These are phyloP conservation scores for Subanguina moxae DNA, from an alignment of 1,140 invertebrate species.

Conservation along the genomic window DNA sequence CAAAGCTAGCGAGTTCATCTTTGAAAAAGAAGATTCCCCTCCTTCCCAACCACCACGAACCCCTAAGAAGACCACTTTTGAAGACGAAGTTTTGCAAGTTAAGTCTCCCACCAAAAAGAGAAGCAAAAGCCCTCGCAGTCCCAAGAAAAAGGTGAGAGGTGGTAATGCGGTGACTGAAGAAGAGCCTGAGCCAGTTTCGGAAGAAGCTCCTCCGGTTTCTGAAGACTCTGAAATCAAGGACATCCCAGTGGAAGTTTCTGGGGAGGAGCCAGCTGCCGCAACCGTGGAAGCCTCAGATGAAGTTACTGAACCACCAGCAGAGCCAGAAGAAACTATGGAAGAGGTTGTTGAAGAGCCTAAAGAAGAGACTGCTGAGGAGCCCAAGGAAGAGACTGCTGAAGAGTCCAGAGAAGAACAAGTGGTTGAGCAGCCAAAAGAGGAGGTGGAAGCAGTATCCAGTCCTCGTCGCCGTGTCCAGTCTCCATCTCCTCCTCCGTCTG, in stretches of 20 bases:
- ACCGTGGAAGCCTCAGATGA: conserved; percentile 1
- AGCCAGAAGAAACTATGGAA: conserved; percentile 12
- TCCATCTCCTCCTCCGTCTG: conserved; percentile 48
- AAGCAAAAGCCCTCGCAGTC: conserved; percentile 3
- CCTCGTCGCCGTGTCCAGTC: conserved; percentile 37
- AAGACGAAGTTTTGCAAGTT: conserved; percentile 40
- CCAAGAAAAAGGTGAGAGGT: background rate
- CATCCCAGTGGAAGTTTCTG: conserved; percentile 14
- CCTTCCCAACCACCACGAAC: conserved; percentile 37
- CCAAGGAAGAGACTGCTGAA: conserved; percentile 14
- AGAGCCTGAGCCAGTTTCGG: conserved; percentile 20
- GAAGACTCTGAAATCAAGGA: conserved; percentile 32
- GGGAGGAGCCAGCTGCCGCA: conserved; percentile 21
- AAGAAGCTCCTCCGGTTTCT: conserved; percentile 22
- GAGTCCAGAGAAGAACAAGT: conserved; percentile 9
- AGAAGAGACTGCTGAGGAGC: conserved; percentile 10
- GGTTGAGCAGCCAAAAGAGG: conserved; percentile 16
- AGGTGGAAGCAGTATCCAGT: conserved; percentile 6
- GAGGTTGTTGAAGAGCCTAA: conserved; percentile 9
- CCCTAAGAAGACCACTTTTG: conserved; percentile 46
- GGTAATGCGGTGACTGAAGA: conserved; percentile 3
- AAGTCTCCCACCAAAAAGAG: conserved; percentile 8
- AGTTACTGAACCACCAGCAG: background rate
- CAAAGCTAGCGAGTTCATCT: conserved; percentile 28
- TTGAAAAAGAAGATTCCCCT: conserved; percentile 16